Evolutionary conservation across 2,888 invertebrate genomes (phyloP).

Genomic region (Nomada fabriciana): DNA sequence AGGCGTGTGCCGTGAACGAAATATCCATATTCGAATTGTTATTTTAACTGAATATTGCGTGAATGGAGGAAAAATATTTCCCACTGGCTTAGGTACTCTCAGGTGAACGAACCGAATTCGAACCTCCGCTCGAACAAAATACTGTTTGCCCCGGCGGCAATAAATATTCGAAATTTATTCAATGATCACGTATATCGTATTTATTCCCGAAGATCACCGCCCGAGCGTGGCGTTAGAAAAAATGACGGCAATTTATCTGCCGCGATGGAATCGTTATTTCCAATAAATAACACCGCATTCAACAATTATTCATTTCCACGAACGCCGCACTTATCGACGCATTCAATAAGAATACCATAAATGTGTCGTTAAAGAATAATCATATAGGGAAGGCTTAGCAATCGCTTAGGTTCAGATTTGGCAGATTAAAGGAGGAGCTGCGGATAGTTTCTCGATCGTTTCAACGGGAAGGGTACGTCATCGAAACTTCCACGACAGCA

Average conservation of each 20-base stretch:
- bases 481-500: slow-evolving; percentile 62
- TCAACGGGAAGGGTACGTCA: slow-evolving; percentile 51
- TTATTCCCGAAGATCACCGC: too few species aligned
- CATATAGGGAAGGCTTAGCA: slow-evolving; percentile 31
- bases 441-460: slow-evolving; percentile 47
- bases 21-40: too few species aligned
- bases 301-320: slow-evolving; percentile 37
- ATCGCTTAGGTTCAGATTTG: slow-evolving; percentile 58
- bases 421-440: slow-evolving; percentile 57
- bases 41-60: too few species aligned
- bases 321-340: slow-evolving; percentile 40
- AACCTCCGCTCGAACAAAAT: too few species aligned
- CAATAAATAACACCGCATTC: not conserved
- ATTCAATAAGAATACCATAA: slow-evolving; percentile 45
- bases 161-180: too few species aligned
- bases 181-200: too few species aligned
- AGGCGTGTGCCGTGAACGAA: too few species aligned
- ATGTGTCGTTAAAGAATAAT: slow-evolving; percentile 59
- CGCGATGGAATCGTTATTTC: not conserved
- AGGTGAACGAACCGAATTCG: too few species aligned
- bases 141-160: too few species aligned
- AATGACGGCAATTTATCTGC: not conserved
- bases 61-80: too few species aligned
- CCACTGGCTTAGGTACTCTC: too few species aligned
- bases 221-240: too few species aligned